Percentiles rank a stretch among this genome's conserved stretches.
These are phyloP conservation scores for Trichonephila inaurata DNA, from an alignment of 1,140 invertebrate species.

Conservation along the genomic window DNA sequence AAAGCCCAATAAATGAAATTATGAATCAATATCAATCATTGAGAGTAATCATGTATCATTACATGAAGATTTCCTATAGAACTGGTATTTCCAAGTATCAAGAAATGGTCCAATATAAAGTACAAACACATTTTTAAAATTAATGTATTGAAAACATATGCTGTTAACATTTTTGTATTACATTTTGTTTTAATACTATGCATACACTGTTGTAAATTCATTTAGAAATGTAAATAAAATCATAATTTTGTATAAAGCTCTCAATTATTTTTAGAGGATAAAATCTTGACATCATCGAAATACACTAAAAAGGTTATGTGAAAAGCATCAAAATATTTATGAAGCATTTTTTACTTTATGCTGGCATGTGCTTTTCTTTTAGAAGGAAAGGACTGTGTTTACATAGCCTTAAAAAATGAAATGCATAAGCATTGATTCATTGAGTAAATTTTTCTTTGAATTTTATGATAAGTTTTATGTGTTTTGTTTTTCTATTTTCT, in stretches of 20 bases:
- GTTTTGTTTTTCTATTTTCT: too few species aligned
- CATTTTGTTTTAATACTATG: background rate
- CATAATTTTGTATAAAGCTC: background rate
- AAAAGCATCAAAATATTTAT: too few species aligned
- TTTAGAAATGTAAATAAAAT: conserved; percentile 6
- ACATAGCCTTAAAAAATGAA: too few species aligned
- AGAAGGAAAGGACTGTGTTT: too few species aligned
- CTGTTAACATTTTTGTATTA: background rate
- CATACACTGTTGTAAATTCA: conserved; percentile 1
- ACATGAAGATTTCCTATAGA: background rate
- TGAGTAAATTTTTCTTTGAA: too few species aligned
- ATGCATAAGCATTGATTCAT: too few species aligned
- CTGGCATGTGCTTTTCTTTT: too few species aligned
- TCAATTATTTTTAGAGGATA: background rate
- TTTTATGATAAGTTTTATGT: too few species aligned
- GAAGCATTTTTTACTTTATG: too few species aligned
- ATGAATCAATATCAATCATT: background rate
- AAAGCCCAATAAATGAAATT: background rate
- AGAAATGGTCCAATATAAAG: conserved; percentile 12
- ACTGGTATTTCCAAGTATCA: background rate
- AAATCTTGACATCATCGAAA: background rate
- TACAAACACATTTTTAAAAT: conserved; percentile 16
- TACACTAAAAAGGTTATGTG: background rate
- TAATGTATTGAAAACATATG: background rate
- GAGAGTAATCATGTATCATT: background rate